Evolutionary conservation across 2,797 vertebrate species (phyloP), one percentile per base, ranked within the genome.

Genomic region (Sternarchorhynchus goeldii): DNA sequence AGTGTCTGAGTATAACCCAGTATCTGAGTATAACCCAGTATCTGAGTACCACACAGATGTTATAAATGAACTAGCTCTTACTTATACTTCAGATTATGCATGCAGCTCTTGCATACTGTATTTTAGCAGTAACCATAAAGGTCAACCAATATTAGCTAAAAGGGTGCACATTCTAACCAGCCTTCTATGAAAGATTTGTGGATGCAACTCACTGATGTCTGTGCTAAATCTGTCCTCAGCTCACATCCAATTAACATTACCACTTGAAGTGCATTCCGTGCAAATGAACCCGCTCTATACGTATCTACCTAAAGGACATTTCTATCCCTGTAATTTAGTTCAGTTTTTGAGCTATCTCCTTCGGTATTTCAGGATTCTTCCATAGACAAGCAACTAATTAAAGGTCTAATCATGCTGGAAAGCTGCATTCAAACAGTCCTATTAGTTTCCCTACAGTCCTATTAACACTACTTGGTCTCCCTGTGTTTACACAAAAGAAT

Each of bases 401-500:
- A 32, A 75, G 58, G 32, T 71, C 59, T 57, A 81, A 81, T 41
- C 68, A 67, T 76, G 67, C 62, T 66, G 68, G 31, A 72, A 57
- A 58, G 21, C 34, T 25, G 56, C 58, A 57, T 45, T 36, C 58
- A 75, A 59, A 29, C 72, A 77, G 75, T 67, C 69, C 79, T 72
- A 75, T 50, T 50, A 50, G 12, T 10, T 50, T 50, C 45, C 10
- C 45, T 50, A 29, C 66, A 77, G 69, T 67, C 69, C 79, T 66
- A 75, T 4, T 45, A 53, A n/a, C 50, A 25, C 31, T 53, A 66
- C 63, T 58, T 75, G 16, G 6, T 71, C 39, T 5, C 20, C 63
- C 69, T 73, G 60, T n/a, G 17, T 78, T 91, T 95, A 99, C 92
- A 99, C 97, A 87, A 99, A 97, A 65, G 97, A 98, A 93, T 98